A percentile compares a stretch with the other conserved stretches of the same genome.
These are phyloP conservation scores for Eleutherodactylus coqui DNA, from an alignment of 2,797 vertebrate genomes.

Conservation along the genomic window DNA sequence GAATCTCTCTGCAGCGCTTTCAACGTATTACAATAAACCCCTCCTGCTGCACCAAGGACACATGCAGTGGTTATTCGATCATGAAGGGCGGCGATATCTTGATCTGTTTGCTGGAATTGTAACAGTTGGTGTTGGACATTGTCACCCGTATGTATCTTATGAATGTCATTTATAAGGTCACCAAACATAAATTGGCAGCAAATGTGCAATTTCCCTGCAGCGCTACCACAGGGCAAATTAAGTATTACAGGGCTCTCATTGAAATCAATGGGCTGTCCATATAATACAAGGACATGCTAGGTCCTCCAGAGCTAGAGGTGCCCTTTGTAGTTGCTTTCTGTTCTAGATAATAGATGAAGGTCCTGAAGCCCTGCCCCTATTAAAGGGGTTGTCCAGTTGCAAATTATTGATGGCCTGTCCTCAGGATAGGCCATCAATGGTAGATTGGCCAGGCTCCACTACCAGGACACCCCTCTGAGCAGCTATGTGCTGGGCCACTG, in stretches of 20 bases:
- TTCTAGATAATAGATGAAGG: no score
- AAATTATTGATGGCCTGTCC: no score
- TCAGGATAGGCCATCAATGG: no score
- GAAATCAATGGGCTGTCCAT: no score
- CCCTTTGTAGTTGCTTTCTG: no score
- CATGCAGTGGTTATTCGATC: constrained; percentile 96
- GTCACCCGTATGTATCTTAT: constrained; percentile 87
- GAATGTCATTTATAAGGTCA: neutral
- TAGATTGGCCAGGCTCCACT: no score
- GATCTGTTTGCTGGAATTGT: constrained; percentile 92
- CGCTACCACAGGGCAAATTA: neutral
- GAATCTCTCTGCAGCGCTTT: constrained; percentile 76
- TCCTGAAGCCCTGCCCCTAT: no score
- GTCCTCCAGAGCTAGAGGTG: neutral
- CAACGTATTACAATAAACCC: constrained; percentile 84
- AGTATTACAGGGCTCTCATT: neutral
- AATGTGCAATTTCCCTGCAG: neutral
- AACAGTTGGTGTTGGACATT: constrained; percentile 92
- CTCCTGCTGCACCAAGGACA: constrained; percentile 88
- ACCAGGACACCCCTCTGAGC: no score
- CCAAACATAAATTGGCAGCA: neutral
- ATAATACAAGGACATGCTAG: neutral
- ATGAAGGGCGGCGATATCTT: constrained; percentile 87
- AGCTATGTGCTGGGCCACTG: no score
- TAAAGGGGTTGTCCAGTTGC: no score